Conservation (phyloP, 35 echinoderm and acorn worm genomes). For the Apostichopus japonicus region DNA sequence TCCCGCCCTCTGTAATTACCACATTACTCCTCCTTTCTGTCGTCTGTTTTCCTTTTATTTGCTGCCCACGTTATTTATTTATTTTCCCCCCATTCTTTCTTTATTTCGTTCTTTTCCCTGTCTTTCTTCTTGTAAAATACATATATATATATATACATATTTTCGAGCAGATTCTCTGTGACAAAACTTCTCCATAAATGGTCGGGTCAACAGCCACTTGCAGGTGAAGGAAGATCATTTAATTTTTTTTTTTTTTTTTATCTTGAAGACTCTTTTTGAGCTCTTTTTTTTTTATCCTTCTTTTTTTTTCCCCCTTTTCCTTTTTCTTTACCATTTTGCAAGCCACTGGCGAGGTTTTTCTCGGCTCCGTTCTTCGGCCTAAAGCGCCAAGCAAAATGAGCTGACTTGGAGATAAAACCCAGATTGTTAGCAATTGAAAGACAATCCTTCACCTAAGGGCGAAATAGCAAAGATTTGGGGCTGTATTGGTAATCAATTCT, state of each 20-base stretch:
- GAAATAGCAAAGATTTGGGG: conserved; percentile 56
- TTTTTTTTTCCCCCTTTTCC: neutral
- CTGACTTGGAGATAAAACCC: conserved; percentile 32
- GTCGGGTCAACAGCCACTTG: conserved; percentile 31
- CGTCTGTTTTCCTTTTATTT: conserved; percentile 5
- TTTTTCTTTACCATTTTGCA: neutral
- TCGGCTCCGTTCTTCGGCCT: neutral
- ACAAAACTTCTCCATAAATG: neutral
- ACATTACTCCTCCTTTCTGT: conserved; percentile 6
- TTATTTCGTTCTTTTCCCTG: too few species aligned
- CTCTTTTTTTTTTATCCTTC: neutral
- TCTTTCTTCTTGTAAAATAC: too few species aligned
- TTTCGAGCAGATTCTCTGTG: neutral
- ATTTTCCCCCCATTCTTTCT: too few species aligned
- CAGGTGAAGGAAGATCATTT: conserved; percentile 16
- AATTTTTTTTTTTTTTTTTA: neutral
- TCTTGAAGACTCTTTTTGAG: conserved; percentile 6
- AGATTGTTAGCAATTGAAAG: conserved; percentile 49
- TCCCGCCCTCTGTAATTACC: conserved; percentile 25
- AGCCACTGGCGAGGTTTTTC: conserved; percentile 34
- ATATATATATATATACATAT: too few species aligned
- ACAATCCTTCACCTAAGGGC: conserved; percentile 44
- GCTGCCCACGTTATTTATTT: neutral
- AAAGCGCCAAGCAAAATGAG: conserved; percentile 21
- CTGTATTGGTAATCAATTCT: conserved; percentile 63